Evolutionary conservation across 2,888 invertebrate genomes (phyloP), one percentile per base, ranked within the genome.

Genomic region (Eudasyphora cyanicolor): DNA sequence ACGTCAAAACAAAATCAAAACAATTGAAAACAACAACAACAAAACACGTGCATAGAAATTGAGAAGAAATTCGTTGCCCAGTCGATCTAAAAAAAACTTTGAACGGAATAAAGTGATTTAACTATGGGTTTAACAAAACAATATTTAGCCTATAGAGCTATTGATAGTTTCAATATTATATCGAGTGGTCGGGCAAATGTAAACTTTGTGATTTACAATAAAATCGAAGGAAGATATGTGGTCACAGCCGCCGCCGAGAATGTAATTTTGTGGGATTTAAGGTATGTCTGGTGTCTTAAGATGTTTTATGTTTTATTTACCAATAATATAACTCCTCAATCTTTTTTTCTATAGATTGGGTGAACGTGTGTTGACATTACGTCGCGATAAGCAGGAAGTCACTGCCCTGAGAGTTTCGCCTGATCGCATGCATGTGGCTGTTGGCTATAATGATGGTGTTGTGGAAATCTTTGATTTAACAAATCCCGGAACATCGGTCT

Each of bases 231-330:
- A 57, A 94, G 97, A 90, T 98, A 95, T 92, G 94, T 97, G 69
- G 98, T 98, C 57, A 96, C 96, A n/a, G 98, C 97, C 73, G 98
- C 97, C 8, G 97, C 97, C 89, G 98, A 99, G 93, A 96, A 98
- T 94, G 96, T 98, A 82, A 94, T 96, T 88, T 94, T 99, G 89
- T 99, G 98, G 98, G 99, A 99, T 93, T 94, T 98, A 90, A 94
- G 97, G 89, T 95, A 96, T 93, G 96, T 42, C 24, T 32, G 12
- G 0, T 14, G 29, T 38, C 38, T 35, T 76, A 70, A 51, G n/a
- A 49, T 27, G 32, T 62, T n/a, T n/a, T n/a, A n/a, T n/a, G 38
- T 21, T 49, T 70, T 45, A 27, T 54, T 57, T 57, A n/a, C 19
- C n/a, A n/a, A n/a, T n/a, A n/a, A n/a, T n/a, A n/a, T n/a, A n/a